phyloP scores from a whole-genome alignment of 2,113 vertebrate species.

The Phrynocephalus versicolor region DNA sequence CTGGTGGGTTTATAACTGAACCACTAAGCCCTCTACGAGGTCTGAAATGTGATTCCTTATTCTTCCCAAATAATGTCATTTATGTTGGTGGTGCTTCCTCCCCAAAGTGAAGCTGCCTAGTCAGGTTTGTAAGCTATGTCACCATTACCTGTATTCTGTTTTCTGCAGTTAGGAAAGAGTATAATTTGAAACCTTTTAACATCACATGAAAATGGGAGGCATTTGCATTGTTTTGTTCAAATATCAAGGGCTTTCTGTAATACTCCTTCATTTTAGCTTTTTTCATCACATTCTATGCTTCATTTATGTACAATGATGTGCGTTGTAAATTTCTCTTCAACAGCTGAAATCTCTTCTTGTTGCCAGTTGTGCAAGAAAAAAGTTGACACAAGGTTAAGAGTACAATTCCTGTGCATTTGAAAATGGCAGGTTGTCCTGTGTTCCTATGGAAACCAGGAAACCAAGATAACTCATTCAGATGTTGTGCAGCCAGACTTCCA shows the following conservation, averaged over 20 bases:
- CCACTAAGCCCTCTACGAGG: not conserved
- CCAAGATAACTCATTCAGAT: slow-evolving; percentile 41
- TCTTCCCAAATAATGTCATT: too few species aligned
- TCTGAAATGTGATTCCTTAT: too few species aligned
- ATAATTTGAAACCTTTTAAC: not conserved
- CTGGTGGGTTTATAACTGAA: not conserved
- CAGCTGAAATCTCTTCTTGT: slow-evolving; percentile 29
- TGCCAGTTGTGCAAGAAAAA: slow-evolving; percentile 59
- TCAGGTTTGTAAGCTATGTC: not conserved
- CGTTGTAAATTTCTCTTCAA: slow-evolving; percentile 21
- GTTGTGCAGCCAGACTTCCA: slow-evolving; percentile 35
- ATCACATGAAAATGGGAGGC: not conserved
- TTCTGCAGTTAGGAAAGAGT: not conserved
- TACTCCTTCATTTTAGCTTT: slow-evolving; percentile 11
- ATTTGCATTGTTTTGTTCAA: too few species aligned
- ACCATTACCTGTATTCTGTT: too few species aligned
- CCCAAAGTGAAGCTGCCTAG: not conserved
- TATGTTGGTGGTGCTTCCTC: too few species aligned
- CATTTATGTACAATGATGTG: slow-evolving; percentile 45
- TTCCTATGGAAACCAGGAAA: slow-evolving; percentile 65
- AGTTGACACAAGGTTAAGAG: slow-evolving; percentile 55
- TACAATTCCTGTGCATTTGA: slow-evolving; percentile 60
- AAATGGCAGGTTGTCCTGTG: slow-evolving; percentile 43
- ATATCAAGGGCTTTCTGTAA: not conserved
- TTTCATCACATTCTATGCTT: not conserved